phyloP scores from a whole-genome alignment of 2,113 vertebrate species.

The Psammodynastes pulverulentus region DNA sequence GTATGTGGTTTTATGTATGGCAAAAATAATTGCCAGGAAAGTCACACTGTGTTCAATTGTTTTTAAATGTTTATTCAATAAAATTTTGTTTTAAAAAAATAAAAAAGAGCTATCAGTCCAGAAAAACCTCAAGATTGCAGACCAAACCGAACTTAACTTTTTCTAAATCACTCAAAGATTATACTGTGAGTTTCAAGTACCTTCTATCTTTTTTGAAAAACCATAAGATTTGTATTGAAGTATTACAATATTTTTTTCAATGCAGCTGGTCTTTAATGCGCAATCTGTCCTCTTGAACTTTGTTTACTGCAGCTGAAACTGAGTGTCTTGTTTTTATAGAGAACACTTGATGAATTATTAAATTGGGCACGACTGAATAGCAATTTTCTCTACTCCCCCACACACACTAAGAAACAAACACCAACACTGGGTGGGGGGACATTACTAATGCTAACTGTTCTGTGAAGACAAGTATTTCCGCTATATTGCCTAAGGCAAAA shows the following conservation, averaged over 20 bases:
- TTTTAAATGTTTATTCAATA: too few relatives aligned
- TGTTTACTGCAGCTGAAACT: background rate
- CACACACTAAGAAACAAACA: background rate
- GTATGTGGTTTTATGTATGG: too few relatives aligned
- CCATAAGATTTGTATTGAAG: background rate
- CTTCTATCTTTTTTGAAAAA: background rate
- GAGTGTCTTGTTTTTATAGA: background rate
- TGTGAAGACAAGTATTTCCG: background rate
- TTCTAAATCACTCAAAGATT: background rate
- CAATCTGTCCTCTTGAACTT: background rate
- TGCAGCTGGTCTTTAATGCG: background rate
- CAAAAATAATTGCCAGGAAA: too few relatives aligned
- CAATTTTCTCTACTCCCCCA: background rate
- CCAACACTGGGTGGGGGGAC: too few relatives aligned
- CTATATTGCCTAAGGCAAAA: background rate
- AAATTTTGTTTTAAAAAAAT: too few relatives aligned
- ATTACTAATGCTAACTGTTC: background rate
- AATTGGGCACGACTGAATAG: background rate
- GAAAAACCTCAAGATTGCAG: background rate
- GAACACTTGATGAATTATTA: background rate
- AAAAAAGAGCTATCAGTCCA: background rate
- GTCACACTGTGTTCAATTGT: too few relatives aligned
- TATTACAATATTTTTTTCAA: background rate
- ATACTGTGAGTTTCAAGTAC: background rate
- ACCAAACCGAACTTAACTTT: background rate